Conservation (phyloP, 1,140 invertebrate genomes). For the Zaprionus taronus region DNA sequence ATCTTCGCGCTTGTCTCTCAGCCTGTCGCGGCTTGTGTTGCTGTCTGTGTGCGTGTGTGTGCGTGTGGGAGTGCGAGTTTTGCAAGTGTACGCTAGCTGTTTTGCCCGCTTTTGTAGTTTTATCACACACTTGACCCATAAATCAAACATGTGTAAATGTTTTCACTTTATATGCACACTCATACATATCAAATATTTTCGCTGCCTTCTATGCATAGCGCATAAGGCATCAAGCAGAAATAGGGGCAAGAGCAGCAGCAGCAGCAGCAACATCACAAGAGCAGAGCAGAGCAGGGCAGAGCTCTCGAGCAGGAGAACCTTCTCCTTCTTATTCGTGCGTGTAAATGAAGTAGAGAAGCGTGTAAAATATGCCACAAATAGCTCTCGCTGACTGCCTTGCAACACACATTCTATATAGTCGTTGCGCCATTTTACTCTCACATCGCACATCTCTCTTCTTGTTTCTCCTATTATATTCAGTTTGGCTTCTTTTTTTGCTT, state of each 20-base stretch:
- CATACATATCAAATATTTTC: slow-evolving; percentile 74
- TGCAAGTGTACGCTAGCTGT: slow-evolving; percentile 31
- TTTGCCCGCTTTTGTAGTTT: slow-evolving; percentile 71
- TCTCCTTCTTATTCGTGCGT: slow-evolving; percentile 57
- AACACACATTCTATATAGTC: slow-evolving; percentile 27
- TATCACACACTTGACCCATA: slow-evolving; percentile 82
- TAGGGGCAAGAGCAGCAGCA: slow-evolving; percentile 15
- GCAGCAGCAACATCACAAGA: slow-evolving; percentile 34
- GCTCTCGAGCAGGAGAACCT: slow-evolving; percentile 27
- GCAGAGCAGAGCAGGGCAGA: neutral
- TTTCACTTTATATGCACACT: slow-evolving; percentile 80
- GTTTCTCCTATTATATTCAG: slow-evolving; percentile 3
- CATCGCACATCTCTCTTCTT: slow-evolving; percentile 12
- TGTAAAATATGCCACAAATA: slow-evolving; percentile 79
- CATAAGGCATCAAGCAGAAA: slow-evolving; percentile 3
- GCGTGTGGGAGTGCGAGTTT: slow-evolving; percentile 25
- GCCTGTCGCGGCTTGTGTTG: neutral
- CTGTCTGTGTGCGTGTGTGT: slow-evolving; percentile 1
- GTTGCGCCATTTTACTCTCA: slow-evolving; percentile 26
- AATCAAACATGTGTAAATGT: slow-evolving; percentile 83
- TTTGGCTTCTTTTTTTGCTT: neutral
- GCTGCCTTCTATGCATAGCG: slow-evolving; percentile 57
- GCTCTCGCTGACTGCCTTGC: slow-evolving; percentile 46
- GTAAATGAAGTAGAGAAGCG: slow-evolving; percentile 72
- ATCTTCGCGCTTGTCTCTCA: slow-evolving; percentile 30